Base-by-base conservation (phyloP, 2,888 invertebrate species). In the Chloromyia formosa region DNA sequence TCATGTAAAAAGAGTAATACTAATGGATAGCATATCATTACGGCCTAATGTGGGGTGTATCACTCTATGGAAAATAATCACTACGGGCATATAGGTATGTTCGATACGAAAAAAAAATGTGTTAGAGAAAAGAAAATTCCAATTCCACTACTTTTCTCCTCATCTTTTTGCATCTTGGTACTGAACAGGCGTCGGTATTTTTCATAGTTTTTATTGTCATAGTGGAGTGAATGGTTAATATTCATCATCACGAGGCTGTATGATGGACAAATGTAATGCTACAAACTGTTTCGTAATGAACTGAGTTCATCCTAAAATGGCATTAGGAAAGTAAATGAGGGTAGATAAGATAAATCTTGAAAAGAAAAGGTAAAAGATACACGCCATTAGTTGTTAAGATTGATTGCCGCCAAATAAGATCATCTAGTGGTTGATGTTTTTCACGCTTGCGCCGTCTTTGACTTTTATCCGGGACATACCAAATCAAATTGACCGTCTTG, bases 211-310 rank as follows among this genome's bases (percentile, higher is more conserved):
- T 66, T 66, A 66, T 49, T 66, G 66, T 66, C 66, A 49, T 22
- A 58, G 23, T 40, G 40, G n/a, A 16, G 54, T 40, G 71, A 71
- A 58, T 71, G 68, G 45, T 71, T 71, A 71, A 58, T 71, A 22
- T 16, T 58, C 71, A 71, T 71, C 42, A 58, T 35, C 27, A 35
- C 27, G 27, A 7, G 27, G 27, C 27, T 35, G 2, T 35, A 20
- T 71, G 56, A 71, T 71, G 71, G 71, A n/a, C 71, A 71, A 58
- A 56, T 18, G 16, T 71, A 71, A 71, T 42, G 71, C 40, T 56
- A 56, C 56, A 53, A 71, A 42, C 40, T 7, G 12, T 64, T 23
- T 66, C 35, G 14, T 64, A n/a, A 49, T 49, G 49, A 49, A 49
- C 16, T 3, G 12, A n/a, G 49, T 3, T 49, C 49, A 49, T 49